Conservation (phyloP, 2,797 vertebrate genomes). For the Hemibagrus guttatus region DNA sequence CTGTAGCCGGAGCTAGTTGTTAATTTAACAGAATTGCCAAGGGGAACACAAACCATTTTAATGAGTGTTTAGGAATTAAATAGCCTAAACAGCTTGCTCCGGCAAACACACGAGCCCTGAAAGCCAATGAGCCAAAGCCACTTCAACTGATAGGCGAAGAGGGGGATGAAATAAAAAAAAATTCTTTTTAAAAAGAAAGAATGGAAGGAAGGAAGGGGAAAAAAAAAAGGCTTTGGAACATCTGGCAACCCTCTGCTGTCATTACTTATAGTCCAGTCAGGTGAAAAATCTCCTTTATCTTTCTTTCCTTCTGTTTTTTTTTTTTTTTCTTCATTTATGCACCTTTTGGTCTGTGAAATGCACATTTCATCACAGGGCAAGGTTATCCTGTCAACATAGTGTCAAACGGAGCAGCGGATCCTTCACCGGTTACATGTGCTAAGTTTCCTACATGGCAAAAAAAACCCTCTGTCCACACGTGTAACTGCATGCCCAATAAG, state of each 20-base stretch:
- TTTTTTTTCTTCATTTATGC: constrained; percentile 37
- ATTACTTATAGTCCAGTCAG: constrained; percentile 70
- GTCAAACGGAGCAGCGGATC: constrained; percentile 28
- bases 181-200: no score
- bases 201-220: no score
- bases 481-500: constrained; percentile 34
- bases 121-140: constrained; percentile 77
- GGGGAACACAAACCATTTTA: constrained; percentile 87
- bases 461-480: constrained; percentile 16
- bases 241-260: constrained; percentile 81
- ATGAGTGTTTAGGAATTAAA: constrained; percentile 84
- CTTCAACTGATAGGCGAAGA: constrained; percentile 75
- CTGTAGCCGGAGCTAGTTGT: constrained; percentile 78
- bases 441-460: constrained; percentile 31
- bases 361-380: constrained; percentile 26
- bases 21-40: constrained; percentile 82
- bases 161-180: constrained; percentile 49
- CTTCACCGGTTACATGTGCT: constrained; percentile 18
- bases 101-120: constrained; percentile 74
- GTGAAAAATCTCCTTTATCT: constrained; percentile 56
- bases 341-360: constrained; percentile 26
- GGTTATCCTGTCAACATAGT: constrained; percentile 30
- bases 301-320: constrained; percentile 49
- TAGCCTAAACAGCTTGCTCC: constrained; percentile 81
- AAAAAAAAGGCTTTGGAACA: constrained; percentile 72